Conservation (phyloP, 2,888 invertebrate species). For the Acheta domesticus region DNA sequence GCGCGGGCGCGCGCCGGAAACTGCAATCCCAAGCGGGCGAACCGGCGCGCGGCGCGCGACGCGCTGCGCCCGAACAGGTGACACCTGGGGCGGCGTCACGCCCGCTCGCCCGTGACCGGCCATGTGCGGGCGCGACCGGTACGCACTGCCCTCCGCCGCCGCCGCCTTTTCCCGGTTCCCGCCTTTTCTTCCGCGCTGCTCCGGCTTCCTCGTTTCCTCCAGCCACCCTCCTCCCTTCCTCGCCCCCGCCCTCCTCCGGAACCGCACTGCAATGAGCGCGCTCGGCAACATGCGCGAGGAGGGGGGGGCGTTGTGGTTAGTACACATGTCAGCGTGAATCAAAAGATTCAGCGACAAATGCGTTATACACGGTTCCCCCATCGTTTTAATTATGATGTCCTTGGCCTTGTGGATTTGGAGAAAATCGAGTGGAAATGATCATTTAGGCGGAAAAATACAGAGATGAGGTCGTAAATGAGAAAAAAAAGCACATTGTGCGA, state of each 20-base stretch:
- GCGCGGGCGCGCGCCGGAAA: neutral
- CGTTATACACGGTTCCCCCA: too few relatives aligned
- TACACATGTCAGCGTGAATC: too few relatives aligned
- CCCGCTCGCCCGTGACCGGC: slow-evolving; percentile 6
- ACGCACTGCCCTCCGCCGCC: neutral
- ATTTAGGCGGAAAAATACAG: too few relatives aligned
- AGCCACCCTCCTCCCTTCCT: neutral
- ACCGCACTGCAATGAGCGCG: neutral
- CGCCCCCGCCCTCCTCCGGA: neutral
- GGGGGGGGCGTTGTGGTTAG: too few relatives aligned
- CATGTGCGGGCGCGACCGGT: slow-evolving; percentile 18
- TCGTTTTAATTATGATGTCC: too few relatives aligned
- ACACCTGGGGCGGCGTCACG: neutral
- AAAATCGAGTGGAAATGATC: too few relatives aligned
- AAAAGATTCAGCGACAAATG: too few relatives aligned
- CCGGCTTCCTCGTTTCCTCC: neutral
- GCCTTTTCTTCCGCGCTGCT: too few relatives aligned
- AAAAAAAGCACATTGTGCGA: too few relatives aligned
- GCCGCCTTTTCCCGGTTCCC: neutral
- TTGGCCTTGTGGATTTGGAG: too few relatives aligned
- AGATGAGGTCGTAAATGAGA: too few relatives aligned
- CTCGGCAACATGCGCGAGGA: too few relatives aligned
- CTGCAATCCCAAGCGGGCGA: slow-evolving; percentile 4
- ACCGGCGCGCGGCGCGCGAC: neutral
- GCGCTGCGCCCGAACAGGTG: neutral